Evolutionary conservation across 2,888 invertebrate genomes (phyloP), one percentile per base, ranked within the genome.

Genomic region (Himalopsyche japonica): DNA sequence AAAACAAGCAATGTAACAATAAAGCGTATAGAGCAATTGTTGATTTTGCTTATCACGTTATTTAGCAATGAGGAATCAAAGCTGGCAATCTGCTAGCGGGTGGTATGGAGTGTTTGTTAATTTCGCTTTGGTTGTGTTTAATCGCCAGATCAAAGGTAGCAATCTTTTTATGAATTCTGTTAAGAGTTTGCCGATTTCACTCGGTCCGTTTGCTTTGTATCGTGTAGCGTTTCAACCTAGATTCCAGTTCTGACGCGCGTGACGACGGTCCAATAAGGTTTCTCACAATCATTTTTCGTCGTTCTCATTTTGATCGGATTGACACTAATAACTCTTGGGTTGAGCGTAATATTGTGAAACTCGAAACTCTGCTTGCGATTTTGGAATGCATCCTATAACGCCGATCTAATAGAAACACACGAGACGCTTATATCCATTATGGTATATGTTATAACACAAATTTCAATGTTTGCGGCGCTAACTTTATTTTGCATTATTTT

Each of bases 291-390:
- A 82, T 83, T 81, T 83, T 83, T 85, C 85, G 85, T 84, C 85
- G 85, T 82, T 81, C 84, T 82, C 85, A 82, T 86, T 86, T 81
- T 79, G 85, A 83, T 82, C 82, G 77, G 85, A 83, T 84, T 84
- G 85, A 86, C 85, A 86, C 85, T 84, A 86, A 86, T 86, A 86
- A 83, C 83, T 83, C 85, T 76, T 80, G 79, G 82, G 82, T 78
- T 82, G 76, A 77, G 82, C 82, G 82, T 82, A 77, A 77, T 82
- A 83, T 85, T 86, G 85, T 84, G 85, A 84, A 85, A 84, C 85
- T 81, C 34, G 82, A 82, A 81, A 70, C 76, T 78, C 49, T 70
- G 32, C 64, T 47, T 37, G 76, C 76, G 64, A 79, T 80, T 83
- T 80, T 83, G 47, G 47, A 43, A 49, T 70, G 79, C 64, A 83